These are phyloP conservation scores for Perizoma flavofasciatum DNA, from an alignment of 2,888 invertebrate genomes.

Conservation along the genomic window DNA sequence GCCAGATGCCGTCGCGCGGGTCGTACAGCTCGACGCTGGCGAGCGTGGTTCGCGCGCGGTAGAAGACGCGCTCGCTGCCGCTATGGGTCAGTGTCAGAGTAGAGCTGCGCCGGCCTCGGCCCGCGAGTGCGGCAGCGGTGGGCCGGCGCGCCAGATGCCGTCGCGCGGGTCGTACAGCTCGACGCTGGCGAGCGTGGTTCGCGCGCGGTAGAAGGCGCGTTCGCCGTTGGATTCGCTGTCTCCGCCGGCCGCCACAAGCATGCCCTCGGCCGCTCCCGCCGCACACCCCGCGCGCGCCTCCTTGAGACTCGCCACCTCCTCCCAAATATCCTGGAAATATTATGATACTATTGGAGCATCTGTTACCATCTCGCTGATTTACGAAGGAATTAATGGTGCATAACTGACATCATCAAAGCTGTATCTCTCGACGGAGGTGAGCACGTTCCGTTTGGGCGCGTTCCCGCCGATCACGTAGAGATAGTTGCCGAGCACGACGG, in stretches of 20 bases:
- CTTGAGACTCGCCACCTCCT: slow-evolving; percentile 88
- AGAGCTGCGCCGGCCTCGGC: slow-evolving; percentile 95
- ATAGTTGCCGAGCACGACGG: slow-evolving; percentile 91
- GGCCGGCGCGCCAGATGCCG: slow-evolving; percentile 90
- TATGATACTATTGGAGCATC: neutral
- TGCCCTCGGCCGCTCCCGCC: slow-evolving; percentile 92
- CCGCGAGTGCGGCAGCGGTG: slow-evolving; percentile 91
- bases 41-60: slow-evolving; percentile 91
- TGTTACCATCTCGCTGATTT: neutral
- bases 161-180: slow-evolving; percentile 93
- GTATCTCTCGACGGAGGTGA: slow-evolving; percentile 93
- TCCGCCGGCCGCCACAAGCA: slow-evolving; percentile 93
- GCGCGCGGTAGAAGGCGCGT: slow-evolving; percentile 91
- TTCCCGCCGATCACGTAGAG: slow-evolving; percentile 96
- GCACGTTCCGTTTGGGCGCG: slow-evolving; percentile 90
- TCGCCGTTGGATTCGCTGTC: slow-evolving; percentile 90
- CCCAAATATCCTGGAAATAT: slow-evolving; percentile 88
- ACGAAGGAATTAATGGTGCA: no score
- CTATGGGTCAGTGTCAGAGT: slow-evolving; percentile 76
- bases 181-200: slow-evolving; percentile 91
- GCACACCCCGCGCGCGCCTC: slow-evolving; percentile 92
- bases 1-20: no score
- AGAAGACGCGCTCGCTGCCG: slow-evolving; percentile 83
- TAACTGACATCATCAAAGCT: slow-evolving; percentile 88
- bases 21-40: no score